A percentile compares a stretch with the other conserved stretches of the same genome.
These are phyloP conservation scores for Chlorocebus sabaeus DNA, from an alignment of 2,113 vertebrate genomes.

Conservation along the genomic window DNA sequence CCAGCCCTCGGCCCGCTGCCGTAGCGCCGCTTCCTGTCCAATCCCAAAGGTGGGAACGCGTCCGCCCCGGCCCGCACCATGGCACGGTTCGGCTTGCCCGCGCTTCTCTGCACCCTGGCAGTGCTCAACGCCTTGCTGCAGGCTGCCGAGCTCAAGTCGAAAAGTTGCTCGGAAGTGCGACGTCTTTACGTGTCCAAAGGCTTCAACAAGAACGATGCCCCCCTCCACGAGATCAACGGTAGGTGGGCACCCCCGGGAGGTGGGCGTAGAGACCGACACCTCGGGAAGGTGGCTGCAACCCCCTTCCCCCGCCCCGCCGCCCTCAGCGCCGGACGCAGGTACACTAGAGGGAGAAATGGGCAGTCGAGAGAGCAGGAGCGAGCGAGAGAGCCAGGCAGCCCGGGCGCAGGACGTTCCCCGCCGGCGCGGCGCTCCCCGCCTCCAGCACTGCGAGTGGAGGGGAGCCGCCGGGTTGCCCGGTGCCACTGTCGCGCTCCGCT, in stretches of 20 bases:
- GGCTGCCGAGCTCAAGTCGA: slow-evolving; percentile 87
- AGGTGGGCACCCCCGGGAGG: slow-evolving; percentile 70
- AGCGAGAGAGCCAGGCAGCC: not conserved
- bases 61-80: slow-evolving; percentile 60
- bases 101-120: slow-evolving; percentile 82
- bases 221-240: slow-evolving; percentile 91
- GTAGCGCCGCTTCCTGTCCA: not conserved
- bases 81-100: slow-evolving; percentile 78
- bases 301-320: no score
- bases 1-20: not conserved
- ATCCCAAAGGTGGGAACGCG: slow-evolving; percentile 49
- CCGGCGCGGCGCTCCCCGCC: not conserved
- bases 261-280: not conserved
- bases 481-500: not conserved
- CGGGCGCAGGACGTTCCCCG: not conserved
- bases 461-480: not conserved
- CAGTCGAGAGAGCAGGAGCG: not conserved
- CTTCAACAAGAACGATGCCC: slow-evolving; percentile 93
- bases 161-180: slow-evolving; percentile 92
- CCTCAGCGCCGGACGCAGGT: not conserved
- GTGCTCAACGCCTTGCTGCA: slow-evolving; percentile 78
- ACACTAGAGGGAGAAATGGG: not conserved
- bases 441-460: not conserved
- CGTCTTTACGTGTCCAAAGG: slow-evolving; percentile 91
- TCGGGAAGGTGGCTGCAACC: not conserved